Evolutionary conservation across 2,113 vertebrate species (phyloP).

Genomic region (Tragelaphus scriptus): DNA sequence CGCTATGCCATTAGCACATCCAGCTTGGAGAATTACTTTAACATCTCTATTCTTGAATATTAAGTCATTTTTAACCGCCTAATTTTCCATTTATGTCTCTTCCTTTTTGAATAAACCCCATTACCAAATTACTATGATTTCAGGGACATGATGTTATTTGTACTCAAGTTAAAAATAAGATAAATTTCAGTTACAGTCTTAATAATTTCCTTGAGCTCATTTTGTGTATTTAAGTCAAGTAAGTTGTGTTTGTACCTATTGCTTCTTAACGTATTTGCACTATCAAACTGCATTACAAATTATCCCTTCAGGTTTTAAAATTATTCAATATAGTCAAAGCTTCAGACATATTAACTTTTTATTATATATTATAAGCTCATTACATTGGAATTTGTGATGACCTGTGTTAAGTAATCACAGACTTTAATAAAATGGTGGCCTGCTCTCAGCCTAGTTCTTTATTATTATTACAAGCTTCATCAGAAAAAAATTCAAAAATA

Average conservation of each 20-base stretch:
- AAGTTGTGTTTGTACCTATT: not conserved
- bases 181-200: not conserved
- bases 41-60: conserved; percentile 2
- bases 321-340: not conserved
- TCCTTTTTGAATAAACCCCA: conserved; percentile 48
- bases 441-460: not conserved
- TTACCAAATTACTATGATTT: conserved; percentile 58
- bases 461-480: not conserved
- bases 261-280: not conserved
- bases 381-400: not conserved
- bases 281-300: not conserved
- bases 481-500: not conserved
- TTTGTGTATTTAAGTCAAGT: not conserved
- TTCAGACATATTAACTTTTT: not conserved
- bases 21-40: conserved; percentile 29
- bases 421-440: not conserved
- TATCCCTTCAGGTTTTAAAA: not conserved
- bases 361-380: not conserved
- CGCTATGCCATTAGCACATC: not conserved
- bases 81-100: conserved; percentile 54
- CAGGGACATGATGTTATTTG: conserved; percentile 41
- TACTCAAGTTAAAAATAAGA: conserved; percentile 30
- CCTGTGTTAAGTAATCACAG: not conserved
- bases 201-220: not conserved
- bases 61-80: conserved; percentile 42